These are phyloP conservation scores for Aleiodes leptofemur DNA, from an alignment of 2,888 invertebrate species.

Conservation along the genomic window DNA sequence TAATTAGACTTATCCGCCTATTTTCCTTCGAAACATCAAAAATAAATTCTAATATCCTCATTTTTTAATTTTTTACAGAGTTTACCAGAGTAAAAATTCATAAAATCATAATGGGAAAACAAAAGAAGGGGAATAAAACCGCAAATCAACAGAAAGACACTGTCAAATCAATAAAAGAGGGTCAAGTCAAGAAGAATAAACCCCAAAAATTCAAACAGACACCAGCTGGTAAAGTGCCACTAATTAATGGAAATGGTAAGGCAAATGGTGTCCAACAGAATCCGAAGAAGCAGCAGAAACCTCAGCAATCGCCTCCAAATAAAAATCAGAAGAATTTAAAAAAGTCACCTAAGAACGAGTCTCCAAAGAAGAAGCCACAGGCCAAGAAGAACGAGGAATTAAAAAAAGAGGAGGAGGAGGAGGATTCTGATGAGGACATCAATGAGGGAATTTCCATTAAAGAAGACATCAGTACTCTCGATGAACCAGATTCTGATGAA, in stretches of 20 bases:
- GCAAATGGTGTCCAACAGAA: constrained; percentile 24
- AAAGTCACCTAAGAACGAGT: constrained; percentile 33
- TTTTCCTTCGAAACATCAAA: too few relatives aligned
- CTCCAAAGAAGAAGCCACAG: constrained; percentile 35
- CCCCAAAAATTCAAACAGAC: constrained; percentile 61
- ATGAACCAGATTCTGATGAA: constrained; percentile 50
- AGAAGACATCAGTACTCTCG: constrained; percentile 52
- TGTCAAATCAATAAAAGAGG: constrained; percentile 36
- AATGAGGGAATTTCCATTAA: constrained; percentile 54
- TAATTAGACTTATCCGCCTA: neutral
- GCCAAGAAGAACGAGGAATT: constrained; percentile 31
- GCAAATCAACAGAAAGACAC: neutral
- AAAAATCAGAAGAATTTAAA: constrained; percentile 41
- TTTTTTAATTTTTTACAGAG: too few relatives aligned
- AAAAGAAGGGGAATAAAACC: constrained; percentile 2
- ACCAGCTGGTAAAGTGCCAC: constrained; percentile 56
- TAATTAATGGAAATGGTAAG: constrained; percentile 55
- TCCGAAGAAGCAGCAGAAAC: constrained; percentile 16
- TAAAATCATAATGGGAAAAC: constrained; percentile 8
- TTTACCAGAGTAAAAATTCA: neutral
- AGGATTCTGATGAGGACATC: constrained; percentile 55
- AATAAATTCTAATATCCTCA: neutral
- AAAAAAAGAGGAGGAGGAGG: constrained; percentile 44
- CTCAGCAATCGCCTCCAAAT: constrained; percentile 37
- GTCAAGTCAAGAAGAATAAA: constrained; percentile 58